phyloP scores from a whole-genome alignment of 2,113 vertebrate genomes.

The Pampusana beccarii region DNA sequence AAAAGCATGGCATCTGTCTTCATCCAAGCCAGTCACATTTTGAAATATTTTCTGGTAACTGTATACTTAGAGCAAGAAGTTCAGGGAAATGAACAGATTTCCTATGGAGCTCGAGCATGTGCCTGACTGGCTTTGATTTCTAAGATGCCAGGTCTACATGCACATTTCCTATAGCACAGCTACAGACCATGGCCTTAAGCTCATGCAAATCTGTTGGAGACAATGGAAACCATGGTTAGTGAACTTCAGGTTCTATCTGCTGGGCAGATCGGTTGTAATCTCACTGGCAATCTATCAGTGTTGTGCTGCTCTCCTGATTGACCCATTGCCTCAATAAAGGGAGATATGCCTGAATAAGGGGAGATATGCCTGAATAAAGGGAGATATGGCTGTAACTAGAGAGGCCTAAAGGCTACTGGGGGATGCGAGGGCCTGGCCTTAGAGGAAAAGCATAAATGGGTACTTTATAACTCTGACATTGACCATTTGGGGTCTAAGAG shows the following conservation, averaged over 20 bases:
- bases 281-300: not conserved
- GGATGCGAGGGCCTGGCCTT: not conserved
- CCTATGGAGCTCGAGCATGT: not conserved
- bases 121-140: not conserved
- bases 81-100: slow-evolving; percentile 24
- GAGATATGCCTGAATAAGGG: not conserved
- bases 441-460: not conserved
- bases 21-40: slow-evolving; percentile 15
- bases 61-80: not conserved
- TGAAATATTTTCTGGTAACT: slow-evolving; percentile 47
- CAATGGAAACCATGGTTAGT: not conserved
- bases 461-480: not conserved
- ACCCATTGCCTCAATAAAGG: not conserved
- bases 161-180: not conserved
- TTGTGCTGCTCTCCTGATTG: not conserved
- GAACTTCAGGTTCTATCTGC: not conserved
- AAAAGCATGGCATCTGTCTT: slow-evolving; percentile 28
- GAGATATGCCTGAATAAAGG: not conserved
- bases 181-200: not conserved
- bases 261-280: not conserved
- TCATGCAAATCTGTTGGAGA: not conserved
- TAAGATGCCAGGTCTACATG: not conserved
- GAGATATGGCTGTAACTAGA: not conserved
- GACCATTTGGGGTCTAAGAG: not conserved
- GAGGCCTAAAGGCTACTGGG: not conserved